Conservation (phyloP, 2,113 vertebrate genomes). For the Lagenorhynchus albirostris region DNA sequence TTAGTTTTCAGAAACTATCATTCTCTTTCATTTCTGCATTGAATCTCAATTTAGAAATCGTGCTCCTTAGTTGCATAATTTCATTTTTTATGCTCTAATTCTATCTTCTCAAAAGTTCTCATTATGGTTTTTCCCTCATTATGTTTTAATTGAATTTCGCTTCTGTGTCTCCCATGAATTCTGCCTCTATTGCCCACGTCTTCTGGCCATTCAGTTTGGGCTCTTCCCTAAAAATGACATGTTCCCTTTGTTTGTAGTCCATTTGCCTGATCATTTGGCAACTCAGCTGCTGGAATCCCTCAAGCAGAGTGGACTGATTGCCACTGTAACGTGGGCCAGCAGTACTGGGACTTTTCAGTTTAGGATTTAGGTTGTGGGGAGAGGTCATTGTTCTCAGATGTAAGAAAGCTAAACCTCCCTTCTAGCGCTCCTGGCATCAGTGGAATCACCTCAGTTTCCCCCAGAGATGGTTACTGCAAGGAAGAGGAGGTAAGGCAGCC, state of each 20-base stretch:
- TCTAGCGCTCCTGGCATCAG: not conserved
- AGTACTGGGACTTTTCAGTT: not conserved
- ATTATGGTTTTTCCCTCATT: not conserved
- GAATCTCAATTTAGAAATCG: constrained; percentile 11
- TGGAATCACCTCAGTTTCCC: not conserved
- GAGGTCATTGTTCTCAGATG: not conserved
- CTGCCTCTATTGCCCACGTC: not conserved
- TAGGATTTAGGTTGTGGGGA: not conserved
- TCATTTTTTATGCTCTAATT: constrained; percentile 35
- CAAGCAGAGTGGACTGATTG: not conserved
- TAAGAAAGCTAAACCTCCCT: not conserved
- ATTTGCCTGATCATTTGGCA: not conserved
- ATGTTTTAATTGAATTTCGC: not conserved
- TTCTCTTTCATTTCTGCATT: not conserved
- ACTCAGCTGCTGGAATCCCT: not conserved
- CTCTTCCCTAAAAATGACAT: not conserved
- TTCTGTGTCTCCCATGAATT: not conserved
- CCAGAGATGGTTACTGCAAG: not conserved
- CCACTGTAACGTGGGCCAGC: not conserved
- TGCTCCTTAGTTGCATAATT: constrained; percentile 19
- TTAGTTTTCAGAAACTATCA: not conserved
- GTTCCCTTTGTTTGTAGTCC: not conserved
- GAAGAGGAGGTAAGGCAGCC: not conserved
- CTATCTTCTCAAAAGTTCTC: constrained; percentile 1
- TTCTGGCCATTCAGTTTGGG: not conserved